phyloP scores from a whole-genome alignment of 2,888 invertebrate species.

The Lymantria monacha region DNA sequence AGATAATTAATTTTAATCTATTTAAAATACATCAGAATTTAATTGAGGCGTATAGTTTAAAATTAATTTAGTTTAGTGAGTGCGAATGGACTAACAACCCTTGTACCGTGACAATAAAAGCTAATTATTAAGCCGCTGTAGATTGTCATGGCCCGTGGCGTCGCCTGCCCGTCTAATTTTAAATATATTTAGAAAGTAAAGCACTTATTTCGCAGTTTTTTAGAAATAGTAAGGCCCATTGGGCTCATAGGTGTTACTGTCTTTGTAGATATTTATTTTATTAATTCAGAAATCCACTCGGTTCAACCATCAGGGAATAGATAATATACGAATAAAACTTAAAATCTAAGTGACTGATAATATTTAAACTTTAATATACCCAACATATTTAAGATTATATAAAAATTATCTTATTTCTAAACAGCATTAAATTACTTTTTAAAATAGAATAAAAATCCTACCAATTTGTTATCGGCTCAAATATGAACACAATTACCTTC shows the following conservation, averaged over 20 bases:
- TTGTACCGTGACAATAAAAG: constrained; percentile 73
- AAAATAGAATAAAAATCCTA: no score
- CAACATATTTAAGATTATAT: no score
- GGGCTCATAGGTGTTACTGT: constrained; percentile 9
- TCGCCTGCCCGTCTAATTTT: constrained; percentile 18
- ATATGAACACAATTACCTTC: no score
- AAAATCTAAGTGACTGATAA: no score
- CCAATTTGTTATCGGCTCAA: no score
- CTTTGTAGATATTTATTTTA: constrained; percentile 1
- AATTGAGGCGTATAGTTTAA: constrained; percentile 27
- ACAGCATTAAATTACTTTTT: no score
- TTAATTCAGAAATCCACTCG: no score
- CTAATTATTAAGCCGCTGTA: constrained; percentile 67
- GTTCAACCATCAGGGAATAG: no score
- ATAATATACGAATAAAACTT: no score
- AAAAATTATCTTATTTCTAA: no score
- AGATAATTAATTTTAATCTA: background rate
- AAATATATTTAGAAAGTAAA: constrained; percentile 22
- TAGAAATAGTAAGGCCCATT: constrained; percentile 4
- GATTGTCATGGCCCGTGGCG: constrained; percentile 41
- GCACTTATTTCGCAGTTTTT: constrained; percentile 18
- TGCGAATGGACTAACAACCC: constrained; percentile 75
- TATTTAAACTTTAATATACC: no score
- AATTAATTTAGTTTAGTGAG: constrained; percentile 50
- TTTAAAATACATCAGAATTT: constrained; percentile 16